Conservation (phyloP, 2,797 vertebrate species). For the Cyclopterus lumpus region DNA sequence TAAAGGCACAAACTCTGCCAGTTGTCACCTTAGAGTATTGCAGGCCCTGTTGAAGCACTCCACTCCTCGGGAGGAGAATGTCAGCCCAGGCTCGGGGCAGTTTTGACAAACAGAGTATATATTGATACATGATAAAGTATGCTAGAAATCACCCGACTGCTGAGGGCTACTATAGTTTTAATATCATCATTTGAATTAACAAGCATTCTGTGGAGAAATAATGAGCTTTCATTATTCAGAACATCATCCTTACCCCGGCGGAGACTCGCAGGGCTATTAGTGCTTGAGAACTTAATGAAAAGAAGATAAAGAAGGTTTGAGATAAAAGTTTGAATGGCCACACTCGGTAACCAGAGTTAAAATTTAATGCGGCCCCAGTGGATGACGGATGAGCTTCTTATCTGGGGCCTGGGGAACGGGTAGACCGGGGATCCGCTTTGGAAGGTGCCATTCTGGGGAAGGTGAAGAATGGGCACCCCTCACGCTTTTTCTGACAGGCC, state of each 20-base stretch:
- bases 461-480: conserved; percentile 71
- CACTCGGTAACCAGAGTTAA: conserved; percentile 99
- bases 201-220: conserved; percentile 99
- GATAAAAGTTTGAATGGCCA: conserved; percentile 99
- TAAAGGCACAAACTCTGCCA: conserved; percentile 95
- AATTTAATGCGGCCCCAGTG: conserved; percentile 93
- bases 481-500: conserved; percentile 57
- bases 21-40: conserved; percentile 99
- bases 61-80: conserved; percentile 93
- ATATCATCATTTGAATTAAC: conserved; percentile 99
- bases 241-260: conserved; percentile 99
- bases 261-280: conserved; percentile 98
- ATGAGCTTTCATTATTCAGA: conserved; percentile 99
- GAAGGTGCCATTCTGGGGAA: conserved; percentile 74
- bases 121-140: conserved; percentile 99
- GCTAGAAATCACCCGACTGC: conserved; percentile 99
- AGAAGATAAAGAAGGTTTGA: conserved; percentile 99
- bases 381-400: conserved; percentile 90
- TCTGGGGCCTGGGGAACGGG: conserved; percentile 78
- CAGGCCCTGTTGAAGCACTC: conserved; percentile 95
- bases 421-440: conserved; percentile 72
- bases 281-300: conserved; percentile 99
- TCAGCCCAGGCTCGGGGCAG: conserved; percentile 99
- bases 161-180: conserved; percentile 99
- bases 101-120: conserved; percentile 99